A percentile compares a stretch with the other conserved stretches of the same genome.
Evolutionary conservation across 2,113 vertebrate species (phyloP).

Genomic region (Corythornis cristatus): DNA sequence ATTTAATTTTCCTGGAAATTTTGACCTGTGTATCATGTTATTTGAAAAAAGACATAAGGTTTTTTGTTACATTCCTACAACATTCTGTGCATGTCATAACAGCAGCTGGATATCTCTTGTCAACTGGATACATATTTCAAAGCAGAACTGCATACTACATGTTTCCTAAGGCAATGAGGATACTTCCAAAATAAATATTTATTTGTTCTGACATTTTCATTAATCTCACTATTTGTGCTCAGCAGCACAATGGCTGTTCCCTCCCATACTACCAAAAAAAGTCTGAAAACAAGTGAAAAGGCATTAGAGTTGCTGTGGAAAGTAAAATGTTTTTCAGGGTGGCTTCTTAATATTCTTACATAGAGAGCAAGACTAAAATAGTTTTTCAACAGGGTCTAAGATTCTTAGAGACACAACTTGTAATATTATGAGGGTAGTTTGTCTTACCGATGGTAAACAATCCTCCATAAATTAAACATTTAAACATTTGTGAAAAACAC

Average conservation of each 20-base stretch:
- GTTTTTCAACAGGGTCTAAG: not conserved
- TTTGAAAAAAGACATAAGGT: not conserved
- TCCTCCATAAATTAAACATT: not conserved
- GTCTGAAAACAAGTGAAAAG: not conserved
- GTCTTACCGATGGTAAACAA: not conserved
- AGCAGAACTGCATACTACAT: not conserved
- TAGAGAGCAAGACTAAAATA: not conserved
- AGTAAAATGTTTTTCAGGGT: not conserved
- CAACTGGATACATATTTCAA: not conserved
- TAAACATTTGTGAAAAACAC: not conserved
- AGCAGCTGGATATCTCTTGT: not conserved
- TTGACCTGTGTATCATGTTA: not conserved
- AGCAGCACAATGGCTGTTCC: not conserved
- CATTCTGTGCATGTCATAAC: not conserved
- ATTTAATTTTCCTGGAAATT: not conserved
- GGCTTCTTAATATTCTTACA: not conserved
- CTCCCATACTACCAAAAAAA: not conserved
- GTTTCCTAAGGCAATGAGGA: not conserved
- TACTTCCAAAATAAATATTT: conserved; percentile 7
- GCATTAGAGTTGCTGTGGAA: not conserved
- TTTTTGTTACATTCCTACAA: not conserved
- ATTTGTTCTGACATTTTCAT: not conserved
- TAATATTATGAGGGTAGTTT: not conserved
- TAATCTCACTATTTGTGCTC: not conserved
- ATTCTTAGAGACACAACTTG: not conserved